phyloP scores from a whole-genome alignment of 1,140 invertebrate genomes.

The Drosophila grimshawi region DNA sequence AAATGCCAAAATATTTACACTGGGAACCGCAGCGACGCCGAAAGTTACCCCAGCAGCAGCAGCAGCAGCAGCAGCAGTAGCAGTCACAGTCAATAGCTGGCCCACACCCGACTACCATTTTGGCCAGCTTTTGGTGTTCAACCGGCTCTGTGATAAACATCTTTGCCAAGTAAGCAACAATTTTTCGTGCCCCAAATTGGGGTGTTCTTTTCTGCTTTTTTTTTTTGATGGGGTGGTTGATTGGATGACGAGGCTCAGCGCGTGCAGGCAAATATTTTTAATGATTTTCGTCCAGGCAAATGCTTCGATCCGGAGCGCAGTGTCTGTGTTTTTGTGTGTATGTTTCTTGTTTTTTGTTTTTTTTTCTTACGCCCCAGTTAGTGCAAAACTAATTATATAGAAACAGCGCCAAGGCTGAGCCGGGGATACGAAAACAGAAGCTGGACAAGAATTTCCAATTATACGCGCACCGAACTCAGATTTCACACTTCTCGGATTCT shows the following conservation, averaged over 20 bases:
- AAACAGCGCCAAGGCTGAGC: slow-evolving; percentile 25
- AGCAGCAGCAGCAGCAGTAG: slow-evolving; percentile 42
- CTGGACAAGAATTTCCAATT: slow-evolving; percentile 44
- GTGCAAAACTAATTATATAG: slow-evolving; percentile 77
- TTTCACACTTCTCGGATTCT: slow-evolving; percentile 30
- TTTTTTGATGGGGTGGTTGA: slow-evolving; percentile 60
- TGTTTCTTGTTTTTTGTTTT: slow-evolving; percentile 1
- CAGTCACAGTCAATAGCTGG: not conserved
- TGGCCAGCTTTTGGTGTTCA: slow-evolving; percentile 37
- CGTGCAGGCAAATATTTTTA: slow-evolving; percentile 81
- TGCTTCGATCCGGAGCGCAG: slow-evolving; percentile 55
- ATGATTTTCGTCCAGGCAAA: slow-evolving; percentile 68
- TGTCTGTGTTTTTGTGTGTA: slow-evolving; percentile 40
- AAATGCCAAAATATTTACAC: slow-evolving; percentile 81
- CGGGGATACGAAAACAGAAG: slow-evolving; percentile 19
- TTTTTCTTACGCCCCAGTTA: slow-evolving; percentile 75
- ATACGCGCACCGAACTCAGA: slow-evolving; percentile 14
- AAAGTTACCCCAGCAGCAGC: slow-evolving; percentile 50
- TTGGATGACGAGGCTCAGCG: slow-evolving; percentile 79
- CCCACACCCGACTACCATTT: not conserved
- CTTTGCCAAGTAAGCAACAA: slow-evolving; percentile 84
- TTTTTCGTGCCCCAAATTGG: slow-evolving; percentile 82
- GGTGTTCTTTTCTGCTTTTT: slow-evolving; percentile 46
- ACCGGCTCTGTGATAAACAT: slow-evolving; percentile 78
- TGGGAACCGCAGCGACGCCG: slow-evolving; percentile 53